Percentiles rank a stretch among this genome's conserved stretches.
Conservation (phyloP, 2,888 invertebrate species). For the Agapostemon virescens region DNA sequence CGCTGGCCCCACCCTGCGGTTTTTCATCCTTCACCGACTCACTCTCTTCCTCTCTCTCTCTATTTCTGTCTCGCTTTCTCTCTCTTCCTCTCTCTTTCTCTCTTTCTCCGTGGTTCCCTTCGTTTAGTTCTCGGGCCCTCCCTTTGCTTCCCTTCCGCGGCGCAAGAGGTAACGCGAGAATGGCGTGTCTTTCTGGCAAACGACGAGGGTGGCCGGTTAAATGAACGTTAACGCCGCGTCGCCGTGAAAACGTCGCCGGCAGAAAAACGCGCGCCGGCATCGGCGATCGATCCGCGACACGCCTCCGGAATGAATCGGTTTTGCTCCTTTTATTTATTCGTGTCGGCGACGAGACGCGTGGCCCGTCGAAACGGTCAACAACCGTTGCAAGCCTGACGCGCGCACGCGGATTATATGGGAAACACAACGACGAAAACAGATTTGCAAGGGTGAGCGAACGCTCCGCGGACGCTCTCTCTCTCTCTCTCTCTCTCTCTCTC, state of each 20-base stretch:
- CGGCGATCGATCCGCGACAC: slow-evolving; percentile 22
- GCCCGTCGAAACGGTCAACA: background rate
- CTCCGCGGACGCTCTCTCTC: background rate
- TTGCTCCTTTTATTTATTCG: background rate
- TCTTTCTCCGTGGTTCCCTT: background rate
- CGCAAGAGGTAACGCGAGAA: slow-evolving; percentile 59
- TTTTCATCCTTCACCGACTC: slow-evolving; percentile 43
- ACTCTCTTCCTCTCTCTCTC: background rate
- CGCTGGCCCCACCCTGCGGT: slow-evolving; percentile 63
- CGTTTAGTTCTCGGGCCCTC: slow-evolving; percentile 2
- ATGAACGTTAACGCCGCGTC: slow-evolving; percentile 35
- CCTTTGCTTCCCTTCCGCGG: slow-evolving; percentile 29
- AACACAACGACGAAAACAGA: slow-evolving; percentile 11
- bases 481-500: background rate
- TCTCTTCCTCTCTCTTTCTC: background rate
- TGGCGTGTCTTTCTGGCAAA: slow-evolving; percentile 54
- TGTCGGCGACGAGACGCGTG: background rate
- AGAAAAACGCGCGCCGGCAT: background rate
- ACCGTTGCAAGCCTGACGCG: background rate
- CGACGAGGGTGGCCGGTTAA: slow-evolving; percentile 61
- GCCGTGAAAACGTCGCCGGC: slow-evolving; percentile 16
- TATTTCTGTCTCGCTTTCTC: background rate
- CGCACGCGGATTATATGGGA: slow-evolving; percentile 4
- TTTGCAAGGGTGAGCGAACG: background rate
- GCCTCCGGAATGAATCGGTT: slow-evolving; percentile 3